These are phyloP conservation scores for Speoplatyrhinus poulsoni DNA, from an alignment of 2,113 vertebrate genomes.

Conservation along the genomic window DNA sequence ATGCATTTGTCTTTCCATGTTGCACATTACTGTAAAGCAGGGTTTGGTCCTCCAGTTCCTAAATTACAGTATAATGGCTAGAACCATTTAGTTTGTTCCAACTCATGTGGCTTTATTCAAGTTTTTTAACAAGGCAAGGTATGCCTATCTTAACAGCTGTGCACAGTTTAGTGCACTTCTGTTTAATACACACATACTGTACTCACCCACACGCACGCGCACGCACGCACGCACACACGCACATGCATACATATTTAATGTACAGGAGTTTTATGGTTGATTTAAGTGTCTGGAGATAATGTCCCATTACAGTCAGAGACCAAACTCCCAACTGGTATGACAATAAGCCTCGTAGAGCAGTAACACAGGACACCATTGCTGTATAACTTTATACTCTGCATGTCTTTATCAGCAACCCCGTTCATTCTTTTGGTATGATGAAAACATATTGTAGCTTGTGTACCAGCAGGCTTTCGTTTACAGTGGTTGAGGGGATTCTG, in stretches of 20 bases:
- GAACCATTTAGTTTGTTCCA: not conserved
- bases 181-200: not conserved
- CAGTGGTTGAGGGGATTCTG: too few relatives aligned
- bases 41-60: too few relatives aligned
- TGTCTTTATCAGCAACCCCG: not conserved
- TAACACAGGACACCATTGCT: not conserved
- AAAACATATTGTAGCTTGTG: not conserved
- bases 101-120: not conserved
- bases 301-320: slow-evolving; percentile 17
- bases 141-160: slow-evolving; percentile 15
- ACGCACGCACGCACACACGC: slow-evolving; percentile 4
- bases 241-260: not conserved
- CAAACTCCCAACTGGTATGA: not conserved
- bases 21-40: too few relatives aligned
- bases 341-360: not conserved
- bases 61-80: too few relatives aligned
- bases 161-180: slow-evolving; percentile 32
- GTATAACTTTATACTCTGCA: not conserved
- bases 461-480: too few relatives aligned
- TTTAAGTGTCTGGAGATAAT: slow-evolving; percentile 25
- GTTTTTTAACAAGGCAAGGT: not conserved
- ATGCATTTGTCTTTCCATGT: not conserved
- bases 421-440: not conserved
- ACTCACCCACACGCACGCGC: slow-evolving; percentile 2
- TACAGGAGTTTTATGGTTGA: slow-evolving; percentile 25